Percentiles rank a stretch among this genome's conserved stretches.
phyloP scores from a whole-genome alignment of 30 jellyfish, hydroid and myxozoan species.

The Cassiopea xamachana region DNA sequence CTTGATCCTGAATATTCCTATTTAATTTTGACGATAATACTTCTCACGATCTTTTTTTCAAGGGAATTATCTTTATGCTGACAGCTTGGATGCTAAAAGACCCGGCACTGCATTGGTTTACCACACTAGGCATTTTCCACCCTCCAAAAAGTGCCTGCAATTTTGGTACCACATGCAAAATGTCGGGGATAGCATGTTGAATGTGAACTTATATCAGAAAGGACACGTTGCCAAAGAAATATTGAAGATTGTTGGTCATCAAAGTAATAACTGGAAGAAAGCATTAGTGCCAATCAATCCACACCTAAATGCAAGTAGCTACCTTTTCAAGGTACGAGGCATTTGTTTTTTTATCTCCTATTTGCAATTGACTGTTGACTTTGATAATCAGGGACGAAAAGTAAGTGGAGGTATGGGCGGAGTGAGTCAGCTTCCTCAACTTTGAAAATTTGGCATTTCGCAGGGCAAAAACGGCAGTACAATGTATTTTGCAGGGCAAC shows the following conservation, averaged over 20 bases:
- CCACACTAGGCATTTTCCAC: slow-evolving; percentile 49
- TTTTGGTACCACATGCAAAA: slow-evolving; percentile 72
- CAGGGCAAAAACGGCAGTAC: too few species aligned
- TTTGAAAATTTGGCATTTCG: too few species aligned
- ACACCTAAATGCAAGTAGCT: slow-evolving; percentile 16
- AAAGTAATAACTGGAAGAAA: slow-evolving; percentile 59
- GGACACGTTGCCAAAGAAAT: slow-evolving; percentile 25
- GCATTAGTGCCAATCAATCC: slow-evolving; percentile 47
- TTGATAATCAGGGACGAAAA: too few species aligned
- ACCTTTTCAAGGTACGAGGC: slow-evolving; percentile 23
- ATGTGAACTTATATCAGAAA: slow-evolving; percentile 38
- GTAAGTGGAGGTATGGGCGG: too few species aligned
- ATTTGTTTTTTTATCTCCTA: too few species aligned
- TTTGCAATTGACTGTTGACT: too few species aligned
- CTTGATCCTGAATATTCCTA: not conserved
- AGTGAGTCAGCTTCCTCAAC: too few species aligned
- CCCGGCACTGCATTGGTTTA: slow-evolving; percentile 48
- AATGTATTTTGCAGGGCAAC: too few species aligned
- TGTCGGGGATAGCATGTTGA: slow-evolving; percentile 40
- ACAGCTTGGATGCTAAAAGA: slow-evolving; percentile 33
- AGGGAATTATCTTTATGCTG: slow-evolving; percentile 68
- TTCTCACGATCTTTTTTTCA: not conserved
- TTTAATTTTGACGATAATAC: too few species aligned
- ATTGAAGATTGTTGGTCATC: slow-evolving; percentile 46
- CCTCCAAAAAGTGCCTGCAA: slow-evolving; percentile 53